Conservation (phyloP, 1,140 invertebrate genomes). For the Ladona fulva region DNA sequence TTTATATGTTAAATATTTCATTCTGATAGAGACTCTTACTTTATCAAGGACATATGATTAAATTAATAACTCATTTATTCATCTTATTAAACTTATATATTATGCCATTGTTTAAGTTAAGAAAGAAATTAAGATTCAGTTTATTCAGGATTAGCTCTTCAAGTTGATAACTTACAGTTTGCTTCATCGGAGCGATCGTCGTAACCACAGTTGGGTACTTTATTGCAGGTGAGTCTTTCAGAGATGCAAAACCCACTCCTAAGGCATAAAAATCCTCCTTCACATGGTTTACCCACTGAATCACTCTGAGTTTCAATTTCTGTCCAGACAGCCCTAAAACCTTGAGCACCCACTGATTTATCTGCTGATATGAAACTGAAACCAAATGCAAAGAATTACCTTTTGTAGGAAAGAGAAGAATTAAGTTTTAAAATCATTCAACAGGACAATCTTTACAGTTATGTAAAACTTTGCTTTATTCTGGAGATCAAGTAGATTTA, state of each 20-base stretch:
- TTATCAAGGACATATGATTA: neutral
- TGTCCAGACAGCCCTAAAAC: constrained; percentile 83
- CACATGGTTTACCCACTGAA: constrained; percentile 19
- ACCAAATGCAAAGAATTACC: constrained; percentile 16
- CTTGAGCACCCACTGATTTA: constrained; percentile 69
- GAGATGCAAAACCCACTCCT: constrained; percentile 70
- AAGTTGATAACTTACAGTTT: constrained; percentile 62
- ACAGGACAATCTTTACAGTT: too few species aligned
- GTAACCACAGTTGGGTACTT: constrained; percentile 68
- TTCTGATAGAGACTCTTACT: too few species aligned
- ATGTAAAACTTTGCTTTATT: too few species aligned
- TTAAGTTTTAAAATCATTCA: too few species aligned
- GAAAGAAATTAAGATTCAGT: constrained; percentile 38
- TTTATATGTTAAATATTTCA: too few species aligned
- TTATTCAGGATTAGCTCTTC: constrained; percentile 30
- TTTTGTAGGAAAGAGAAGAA: too few species aligned
- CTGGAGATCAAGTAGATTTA: too few species aligned
- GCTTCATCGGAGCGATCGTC: constrained; percentile 70
- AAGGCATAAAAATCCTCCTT: constrained; percentile 55
- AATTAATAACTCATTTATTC: neutral
- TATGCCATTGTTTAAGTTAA: constrained; percentile 28
- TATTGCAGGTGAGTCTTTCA: constrained; percentile 64
- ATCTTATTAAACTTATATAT: neutral
- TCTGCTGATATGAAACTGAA: constrained; percentile 71
- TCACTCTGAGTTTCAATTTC: constrained; percentile 38